Conservation (phyloP, 2,797 vertebrate genomes). For the Miichthys miiuy region DNA sequence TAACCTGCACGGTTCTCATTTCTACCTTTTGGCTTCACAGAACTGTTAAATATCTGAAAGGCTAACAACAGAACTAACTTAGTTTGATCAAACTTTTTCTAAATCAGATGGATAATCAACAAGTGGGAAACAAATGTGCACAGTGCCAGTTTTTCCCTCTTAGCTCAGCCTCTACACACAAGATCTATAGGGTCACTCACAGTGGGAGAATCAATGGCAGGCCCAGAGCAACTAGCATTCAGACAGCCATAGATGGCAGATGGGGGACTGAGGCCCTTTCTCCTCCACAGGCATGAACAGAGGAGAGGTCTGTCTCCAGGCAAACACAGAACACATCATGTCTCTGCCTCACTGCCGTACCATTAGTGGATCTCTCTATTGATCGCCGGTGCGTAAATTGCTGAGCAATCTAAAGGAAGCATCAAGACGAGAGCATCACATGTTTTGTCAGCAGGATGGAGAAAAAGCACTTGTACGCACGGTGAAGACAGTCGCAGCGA, state of each 20-base stretch:
- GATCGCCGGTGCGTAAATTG: conserved; percentile 67
- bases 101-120: conserved; percentile 24
- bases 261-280: conserved; percentile 74
- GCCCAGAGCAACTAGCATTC: conserved; percentile 38
- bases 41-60: not conserved
- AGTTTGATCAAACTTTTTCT: not conserved
- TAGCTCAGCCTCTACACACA: conserved; percentile 14
- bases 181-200: conserved; percentile 33
- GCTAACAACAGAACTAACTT: not conserved
- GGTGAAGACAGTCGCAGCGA: conserved; percentile 32
- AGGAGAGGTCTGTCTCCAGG: conserved; percentile 73
- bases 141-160: conserved; percentile 17
- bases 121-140: conserved; percentile 29
- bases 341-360: conserved; percentile 72
- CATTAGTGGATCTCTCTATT: conserved; percentile 83
- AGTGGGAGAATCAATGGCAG: conserved; percentile 53
- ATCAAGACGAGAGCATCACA: conserved; percentile 50
- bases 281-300: conserved; percentile 74
- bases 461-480: conserved; percentile 36
- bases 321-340: conserved; percentile 71
- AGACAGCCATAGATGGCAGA: conserved; percentile 59
- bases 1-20: not conserved
- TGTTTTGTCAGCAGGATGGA: conserved; percentile 65
- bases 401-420: conserved; percentile 74
- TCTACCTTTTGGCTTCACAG: not conserved